A percentile compares a stretch with the other conserved stretches of the same genome.
phyloP scores from a whole-genome alignment of 2,888 invertebrate genomes.

The Idaea aversata region DNA sequence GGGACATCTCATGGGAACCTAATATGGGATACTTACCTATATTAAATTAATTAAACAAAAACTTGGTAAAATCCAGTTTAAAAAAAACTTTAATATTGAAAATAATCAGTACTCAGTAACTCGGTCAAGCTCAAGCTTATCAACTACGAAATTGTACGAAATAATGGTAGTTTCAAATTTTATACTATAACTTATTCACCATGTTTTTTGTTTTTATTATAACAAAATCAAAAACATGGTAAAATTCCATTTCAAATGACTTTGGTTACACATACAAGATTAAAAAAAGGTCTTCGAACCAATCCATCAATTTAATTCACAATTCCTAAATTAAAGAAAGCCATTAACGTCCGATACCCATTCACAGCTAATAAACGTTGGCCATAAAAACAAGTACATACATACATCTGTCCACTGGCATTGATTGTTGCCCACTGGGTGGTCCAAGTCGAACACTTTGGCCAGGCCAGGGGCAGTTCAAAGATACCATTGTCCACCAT shows the following conservation, averaged over 20 bases:
- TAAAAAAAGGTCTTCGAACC: background rate
- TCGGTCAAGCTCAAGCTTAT: too few relatives aligned
- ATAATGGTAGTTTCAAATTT: too few relatives aligned
- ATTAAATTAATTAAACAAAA: too few relatives aligned
- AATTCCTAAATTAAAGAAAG: background rate
- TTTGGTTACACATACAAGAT: background rate
- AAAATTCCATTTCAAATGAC: background rate
- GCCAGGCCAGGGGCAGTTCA: background rate
- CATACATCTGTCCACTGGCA: constrained; percentile 19
- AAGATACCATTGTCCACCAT: background rate
- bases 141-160: too few relatives aligned
- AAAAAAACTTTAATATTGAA: too few relatives aligned
- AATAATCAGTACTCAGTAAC: too few relatives aligned
- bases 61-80: too few relatives aligned
- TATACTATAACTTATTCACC: too few relatives aligned
- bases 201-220: background rate
- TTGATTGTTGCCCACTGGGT: constrained; percentile 12
- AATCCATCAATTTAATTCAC: background rate
- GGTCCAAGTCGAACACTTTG: background rate
- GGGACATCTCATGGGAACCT: too few relatives aligned
- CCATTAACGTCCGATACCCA: background rate
- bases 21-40: too few relatives aligned
- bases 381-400: constrained; percentile 11
- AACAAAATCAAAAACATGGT: background rate
- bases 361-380: background rate